phyloP scores from a whole-genome alignment of 2,888 invertebrate species.

The Melikaiella ostensackeni region DNA sequence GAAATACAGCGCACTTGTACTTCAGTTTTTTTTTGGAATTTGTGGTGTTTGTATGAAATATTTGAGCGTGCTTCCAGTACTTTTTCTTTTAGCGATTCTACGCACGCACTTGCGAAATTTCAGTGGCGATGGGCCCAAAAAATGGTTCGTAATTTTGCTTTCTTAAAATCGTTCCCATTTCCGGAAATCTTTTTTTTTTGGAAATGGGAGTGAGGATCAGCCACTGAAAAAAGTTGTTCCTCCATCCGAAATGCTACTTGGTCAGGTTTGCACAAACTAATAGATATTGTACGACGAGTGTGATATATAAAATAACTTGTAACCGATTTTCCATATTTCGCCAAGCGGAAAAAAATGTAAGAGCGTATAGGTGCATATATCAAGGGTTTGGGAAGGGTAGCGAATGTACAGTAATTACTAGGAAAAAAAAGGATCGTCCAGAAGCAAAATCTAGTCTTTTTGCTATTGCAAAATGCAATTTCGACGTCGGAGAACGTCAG shows the following conservation, averaged over 20 bases:
- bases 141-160: constrained; percentile 20
- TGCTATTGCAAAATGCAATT: constrained; percentile 36
- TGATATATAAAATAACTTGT: constrained; percentile 41
- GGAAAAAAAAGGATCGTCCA: constrained; percentile 17
- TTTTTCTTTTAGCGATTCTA: constrained; percentile 24
- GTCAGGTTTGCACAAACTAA: constrained; percentile 38
- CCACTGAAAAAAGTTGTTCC: constrained; percentile 37
- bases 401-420: constrained; percentile 37
- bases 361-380: constrained; percentile 36
- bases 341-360: constrained; percentile 36
- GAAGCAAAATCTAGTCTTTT: constrained; percentile 16
- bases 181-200: not conserved
- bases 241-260: constrained; percentile 36
- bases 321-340: constrained; percentile 37
- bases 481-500: constrained; percentile 14
- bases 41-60: constrained; percentile 8
- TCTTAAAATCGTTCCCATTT: constrained; percentile 17
- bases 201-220: not conserved
- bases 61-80: constrained; percentile 37
- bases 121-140: not conserved
- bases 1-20: not conserved
- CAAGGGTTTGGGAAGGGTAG: constrained; percentile 25
- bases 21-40: not conserved
- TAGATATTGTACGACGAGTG: constrained; percentile 34
- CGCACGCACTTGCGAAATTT: constrained; percentile 21